Evolutionary conservation across 2,797 vertebrate genomes (phyloP).

Genomic region (Linurgus olivaceus): DNA sequence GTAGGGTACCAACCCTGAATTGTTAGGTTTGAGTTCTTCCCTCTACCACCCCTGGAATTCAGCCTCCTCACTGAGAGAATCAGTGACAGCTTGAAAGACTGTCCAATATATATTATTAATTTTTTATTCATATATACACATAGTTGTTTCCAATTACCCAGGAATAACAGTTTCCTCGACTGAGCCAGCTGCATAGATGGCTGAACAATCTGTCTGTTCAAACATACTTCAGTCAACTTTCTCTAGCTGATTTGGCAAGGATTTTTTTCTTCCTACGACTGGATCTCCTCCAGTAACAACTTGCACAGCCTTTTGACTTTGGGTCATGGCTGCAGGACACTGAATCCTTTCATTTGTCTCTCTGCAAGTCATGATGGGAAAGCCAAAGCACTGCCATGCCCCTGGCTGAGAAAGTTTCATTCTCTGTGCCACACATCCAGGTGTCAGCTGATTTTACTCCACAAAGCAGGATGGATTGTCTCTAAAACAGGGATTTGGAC

Average conservation of each 20-base stretch:
- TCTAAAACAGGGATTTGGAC: neutral
- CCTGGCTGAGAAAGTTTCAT: neutral
- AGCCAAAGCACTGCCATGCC: neutral
- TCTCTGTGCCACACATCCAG: neutral
- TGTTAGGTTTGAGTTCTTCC: neutral
- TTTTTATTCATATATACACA: neutral
- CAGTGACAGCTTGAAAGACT: neutral
- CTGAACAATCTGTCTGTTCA: slow-evolving; percentile 55
- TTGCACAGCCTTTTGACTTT: slow-evolving; percentile 29
- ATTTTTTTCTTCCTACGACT: slow-evolving; percentile 24
- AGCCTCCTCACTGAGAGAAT: neutral
- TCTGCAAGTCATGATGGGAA: neutral
- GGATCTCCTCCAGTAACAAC: slow-evolving; percentile 56
- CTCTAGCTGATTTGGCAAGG: slow-evolving; percentile 45
- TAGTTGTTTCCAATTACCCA: slow-evolving; percentile 39
- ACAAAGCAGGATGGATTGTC: neutral
- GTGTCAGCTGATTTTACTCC: neutral
- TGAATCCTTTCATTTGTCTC: slow-evolving; percentile 24
- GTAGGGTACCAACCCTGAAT: neutral
- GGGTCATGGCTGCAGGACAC: slow-evolving; percentile 13
- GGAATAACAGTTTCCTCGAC: slow-evolving; percentile 33
- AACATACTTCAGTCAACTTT: slow-evolving; percentile 30
- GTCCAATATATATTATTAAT: neutral
- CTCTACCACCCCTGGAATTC: neutral
- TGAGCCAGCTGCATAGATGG: slow-evolving; percentile 42